Base-by-base conservation (phyloP, 2,888 invertebrate species). In the Pammene aurita region DNA sequence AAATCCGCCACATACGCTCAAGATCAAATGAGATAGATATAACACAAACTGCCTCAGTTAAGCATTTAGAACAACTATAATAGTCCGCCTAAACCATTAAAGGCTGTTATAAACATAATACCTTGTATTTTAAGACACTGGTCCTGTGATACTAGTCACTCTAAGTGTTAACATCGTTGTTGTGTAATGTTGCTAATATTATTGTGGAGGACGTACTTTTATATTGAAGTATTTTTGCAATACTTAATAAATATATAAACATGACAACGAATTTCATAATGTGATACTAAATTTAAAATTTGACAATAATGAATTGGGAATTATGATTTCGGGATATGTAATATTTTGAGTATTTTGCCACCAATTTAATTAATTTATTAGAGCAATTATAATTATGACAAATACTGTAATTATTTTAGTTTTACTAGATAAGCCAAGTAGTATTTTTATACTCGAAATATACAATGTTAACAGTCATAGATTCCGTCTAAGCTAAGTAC, bases 241-340 rank as follows among this genome's bases (percentile, higher is more conserved):
- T 26, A 52, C 52, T 26, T 52, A 52, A 13, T 11, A 10, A 10
- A n/a, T 26, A 2, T 26, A 52, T 26, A 26, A 52, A 6, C 7
- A 26, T 52, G 52, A 52, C 52, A 26, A 52, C 16, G 11, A 52
- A 52, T 26, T 52, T 13, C 13, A 26, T 26, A 50, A 52, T 26
- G 52, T 52, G 10, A 48, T 48, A 48, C 46, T 48, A 48, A 48
- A 48, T 48, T 48, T 18, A 48, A 48, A 48, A 18, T 9, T n/a
- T 16, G 7, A 7, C 1, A n/a, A 14, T 0, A 10, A 48, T 48
- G 7, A 18, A 16, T 48, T 16, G 10, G 48, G 16, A 48, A 16
- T 1, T 16, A 7, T 48, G 16, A 46, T 16, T 16, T 16, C 16
- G 48, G 16, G 9, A 5, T 38, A 16, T 9, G 16, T 48, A 16